Conservation (phyloP, 2,797 vertebrate genomes). For the Alca torda region DNA sequence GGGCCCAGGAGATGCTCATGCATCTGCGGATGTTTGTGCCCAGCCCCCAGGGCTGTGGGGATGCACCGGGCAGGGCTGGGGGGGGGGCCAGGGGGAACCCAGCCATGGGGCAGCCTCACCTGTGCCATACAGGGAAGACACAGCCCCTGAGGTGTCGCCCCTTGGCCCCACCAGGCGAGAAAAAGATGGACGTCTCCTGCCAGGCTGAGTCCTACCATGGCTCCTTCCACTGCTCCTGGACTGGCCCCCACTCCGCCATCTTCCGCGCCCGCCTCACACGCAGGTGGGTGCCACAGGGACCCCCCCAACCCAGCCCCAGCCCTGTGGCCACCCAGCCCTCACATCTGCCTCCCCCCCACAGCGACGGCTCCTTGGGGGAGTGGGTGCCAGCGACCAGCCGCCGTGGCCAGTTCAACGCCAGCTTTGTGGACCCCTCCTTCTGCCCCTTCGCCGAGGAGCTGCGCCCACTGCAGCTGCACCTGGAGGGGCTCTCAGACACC, state of each 20-base stretch:
- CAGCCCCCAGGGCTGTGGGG: accelerated
- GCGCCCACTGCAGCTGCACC: background rate
- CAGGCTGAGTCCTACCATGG: constrained; percentile 17
- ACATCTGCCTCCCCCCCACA: background rate
- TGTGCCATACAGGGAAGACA: accelerated
- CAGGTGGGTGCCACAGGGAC: background rate
- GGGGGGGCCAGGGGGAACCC: accelerated
- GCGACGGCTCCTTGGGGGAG: background rate
- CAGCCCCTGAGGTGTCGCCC: background rate
- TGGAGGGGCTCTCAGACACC: constrained; percentile 6
- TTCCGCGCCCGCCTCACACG: background rate
- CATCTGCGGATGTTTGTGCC: background rate
- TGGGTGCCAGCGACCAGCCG: background rate
- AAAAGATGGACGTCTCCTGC: background rate
- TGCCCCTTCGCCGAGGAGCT: constrained; percentile 30
- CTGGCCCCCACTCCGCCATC: accelerated
- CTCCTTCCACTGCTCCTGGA: constrained; percentile 45
- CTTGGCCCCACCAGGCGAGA: background rate
- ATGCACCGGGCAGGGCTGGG: accelerated
- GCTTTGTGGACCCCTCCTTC: background rate
- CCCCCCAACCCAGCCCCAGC: accelerated
- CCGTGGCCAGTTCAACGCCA: background rate
- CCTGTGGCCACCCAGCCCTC: accelerated
- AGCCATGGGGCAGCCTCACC: accelerated
- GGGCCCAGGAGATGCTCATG: accelerated